phyloP scores from a whole-genome alignment of 30 jellyfish, hydroid and myxozoan species.

The Hydractinia echinata region DNA sequence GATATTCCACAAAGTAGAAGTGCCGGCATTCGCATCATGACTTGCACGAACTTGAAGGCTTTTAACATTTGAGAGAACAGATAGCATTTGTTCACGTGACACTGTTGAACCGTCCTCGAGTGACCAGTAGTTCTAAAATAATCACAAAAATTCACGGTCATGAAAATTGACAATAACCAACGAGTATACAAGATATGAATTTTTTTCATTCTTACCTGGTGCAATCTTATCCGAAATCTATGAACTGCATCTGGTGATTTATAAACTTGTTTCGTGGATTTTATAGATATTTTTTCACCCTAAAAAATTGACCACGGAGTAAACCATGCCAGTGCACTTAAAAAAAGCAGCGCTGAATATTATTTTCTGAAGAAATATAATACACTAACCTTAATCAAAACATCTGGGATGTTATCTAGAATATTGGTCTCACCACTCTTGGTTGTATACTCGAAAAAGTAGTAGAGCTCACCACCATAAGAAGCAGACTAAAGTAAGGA shows the following conservation, averaged over 20 bases:
- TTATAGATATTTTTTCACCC: constrained; percentile 10
- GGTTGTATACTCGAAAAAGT: constrained; percentile 15
- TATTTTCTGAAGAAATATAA: too few species aligned
- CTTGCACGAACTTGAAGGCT: constrained; percentile 53
- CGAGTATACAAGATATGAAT: too few species aligned
- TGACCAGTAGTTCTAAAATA: constrained; percentile 49
- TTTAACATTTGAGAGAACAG: constrained; percentile 39
- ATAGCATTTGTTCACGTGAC: constrained; percentile 61
- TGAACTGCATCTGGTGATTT: not conserved
- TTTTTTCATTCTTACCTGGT: too few species aligned
- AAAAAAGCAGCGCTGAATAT: not conserved
- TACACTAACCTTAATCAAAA: constrained; percentile 16
- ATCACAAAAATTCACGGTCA: too few species aligned
- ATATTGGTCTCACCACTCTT: constrained; percentile 22
- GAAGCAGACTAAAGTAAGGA: constrained; percentile 28
- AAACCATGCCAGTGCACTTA: not conserved
- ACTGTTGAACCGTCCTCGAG: constrained; percentile 51
- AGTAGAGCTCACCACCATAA: constrained; percentile 43
- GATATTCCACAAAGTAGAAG: constrained; percentile 21
- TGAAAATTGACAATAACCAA: too few species aligned
- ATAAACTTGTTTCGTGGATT: constrained; percentile 11
- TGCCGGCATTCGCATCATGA: constrained; percentile 42
- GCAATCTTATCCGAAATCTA: not conserved
- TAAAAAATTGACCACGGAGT: not conserved
- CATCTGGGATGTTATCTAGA: constrained; percentile 40